Evolutionary conservation across 2,797 vertebrate genomes (phyloP), one percentile per base, ranked within the genome.

Genomic region (Echeneis naucrates): DNA sequence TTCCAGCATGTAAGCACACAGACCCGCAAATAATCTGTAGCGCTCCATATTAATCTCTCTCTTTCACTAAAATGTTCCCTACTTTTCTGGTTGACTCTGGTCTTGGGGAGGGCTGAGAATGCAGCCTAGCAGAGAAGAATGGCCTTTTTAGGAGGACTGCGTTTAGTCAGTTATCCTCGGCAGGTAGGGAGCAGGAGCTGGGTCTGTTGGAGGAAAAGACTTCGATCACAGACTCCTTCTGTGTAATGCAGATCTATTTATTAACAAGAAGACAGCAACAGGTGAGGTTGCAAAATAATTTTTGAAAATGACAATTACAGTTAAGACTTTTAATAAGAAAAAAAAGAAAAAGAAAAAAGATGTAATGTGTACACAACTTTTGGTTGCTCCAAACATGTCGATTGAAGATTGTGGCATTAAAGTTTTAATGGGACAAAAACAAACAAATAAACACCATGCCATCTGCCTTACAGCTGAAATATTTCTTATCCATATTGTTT

Each of bases 161-260:
- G 78, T 84, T 85, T 64, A 81, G 84, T 89, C 71, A 77, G 84
- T 71, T 85, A 81, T 81, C 87, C 86, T 90, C 77, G 3, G 74
- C 23, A 57, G 89, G 90, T 45, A 68, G 19, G 63, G 59, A 80
- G 78, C 74, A 83, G 75, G 59, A 69, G 64, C 83, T 70, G 26
- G 52, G 75, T 81, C 83, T 61, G 83, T 72, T 62, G 66, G 70
- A 82, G 86, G 83, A 85, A 85, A 87, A 85, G 70, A 87, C 82
- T 90, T 87, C 84, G 89, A 92, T 91, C 81, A 81, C 59, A 50
- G 48, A 33, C 74, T 51, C 56, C 42, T 21, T 42, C 38, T 72
- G 70, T 61, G 73, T 66, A 76, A 78, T 74, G 72, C 57, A 59
- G 16, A 55, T 68, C 47, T 77, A 19, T 79, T 77, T 80, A 64